Evolutionary conservation across 2,113 vertebrate genomes (phyloP).

Genomic region (Eurypyga helias): DNA sequence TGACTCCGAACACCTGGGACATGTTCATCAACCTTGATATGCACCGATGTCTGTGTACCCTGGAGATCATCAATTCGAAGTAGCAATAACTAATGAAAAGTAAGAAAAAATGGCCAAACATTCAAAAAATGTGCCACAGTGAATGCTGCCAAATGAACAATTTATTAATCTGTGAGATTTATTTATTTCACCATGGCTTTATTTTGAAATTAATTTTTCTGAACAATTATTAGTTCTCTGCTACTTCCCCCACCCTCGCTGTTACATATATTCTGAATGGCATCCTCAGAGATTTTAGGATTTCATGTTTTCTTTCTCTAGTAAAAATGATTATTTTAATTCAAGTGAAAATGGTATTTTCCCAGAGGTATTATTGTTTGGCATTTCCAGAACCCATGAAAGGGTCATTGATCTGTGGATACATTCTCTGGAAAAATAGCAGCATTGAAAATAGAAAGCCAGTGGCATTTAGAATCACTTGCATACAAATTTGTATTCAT

Average conservation of each 20-base stretch:
- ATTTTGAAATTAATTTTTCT: neutral
- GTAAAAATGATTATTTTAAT: neutral
- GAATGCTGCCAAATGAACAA: neutral
- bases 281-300: neutral
- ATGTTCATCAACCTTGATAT: neutral
- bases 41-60: neutral
- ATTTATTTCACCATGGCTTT: neutral
- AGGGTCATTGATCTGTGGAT: slow-evolving; percentile 13
- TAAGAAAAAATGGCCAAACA: neutral
- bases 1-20: neutral
- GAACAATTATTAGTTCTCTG: neutral
- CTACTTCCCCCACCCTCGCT: neutral
- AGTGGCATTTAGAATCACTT: slow-evolving; percentile 25
- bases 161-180: neutral
- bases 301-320: neutral
- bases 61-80: neutral
- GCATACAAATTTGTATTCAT: neutral
- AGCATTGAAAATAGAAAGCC: neutral
- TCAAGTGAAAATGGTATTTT: neutral
- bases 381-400: slow-evolving; percentile 22
- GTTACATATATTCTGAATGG: neutral
- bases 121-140: neutral
- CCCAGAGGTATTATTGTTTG: neutral
- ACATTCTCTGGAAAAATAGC: slow-evolving; percentile 7
- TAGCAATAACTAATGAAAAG: neutral